Percentiles rank a stretch among this genome's conserved stretches.
phyloP scores from a whole-genome alignment of 2,113 vertebrate species.

The Fukomys damarensis region DNA sequence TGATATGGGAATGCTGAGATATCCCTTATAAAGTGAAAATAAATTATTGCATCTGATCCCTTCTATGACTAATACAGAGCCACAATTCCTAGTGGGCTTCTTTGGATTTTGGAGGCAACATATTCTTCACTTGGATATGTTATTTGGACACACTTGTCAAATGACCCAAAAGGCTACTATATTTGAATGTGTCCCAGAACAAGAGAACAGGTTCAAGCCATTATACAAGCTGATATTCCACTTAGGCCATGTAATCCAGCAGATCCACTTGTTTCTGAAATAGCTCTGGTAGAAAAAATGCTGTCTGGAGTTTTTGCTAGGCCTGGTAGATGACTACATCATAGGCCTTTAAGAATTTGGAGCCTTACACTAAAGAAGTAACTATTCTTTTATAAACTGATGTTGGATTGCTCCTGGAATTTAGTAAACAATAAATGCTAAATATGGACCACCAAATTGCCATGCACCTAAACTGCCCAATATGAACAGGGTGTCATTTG shows the following conservation, averaged over 20 bases:
- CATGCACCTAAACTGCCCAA: neutral
- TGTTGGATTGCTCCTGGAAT: neutral
- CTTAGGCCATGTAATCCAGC: neutral
- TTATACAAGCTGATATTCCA: neutral
- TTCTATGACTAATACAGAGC: neutral
- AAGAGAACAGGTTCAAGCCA: neutral
- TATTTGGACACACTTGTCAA: neutral
- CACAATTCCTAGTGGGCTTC: neutral
- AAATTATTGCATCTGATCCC: neutral
- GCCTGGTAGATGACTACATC: neutral
- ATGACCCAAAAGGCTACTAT: neutral
- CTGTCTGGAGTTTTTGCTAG: neutral
- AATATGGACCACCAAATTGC: neutral
- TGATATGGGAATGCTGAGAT: neutral
- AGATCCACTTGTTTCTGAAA: neutral
- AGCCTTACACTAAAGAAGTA: neutral
- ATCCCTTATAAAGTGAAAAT: neutral
- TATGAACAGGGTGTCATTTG: neutral
- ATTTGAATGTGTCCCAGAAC: neutral
- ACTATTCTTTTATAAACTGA: neutral
- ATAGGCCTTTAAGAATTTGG: neutral
- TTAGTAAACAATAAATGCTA: neutral
- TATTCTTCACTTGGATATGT: neutral
- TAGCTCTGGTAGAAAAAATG: neutral
- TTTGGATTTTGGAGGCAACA: neutral